Evolutionary conservation across 2,113 vertebrate genomes (phyloP).

Genomic region (Dromas ardeola): DNA sequence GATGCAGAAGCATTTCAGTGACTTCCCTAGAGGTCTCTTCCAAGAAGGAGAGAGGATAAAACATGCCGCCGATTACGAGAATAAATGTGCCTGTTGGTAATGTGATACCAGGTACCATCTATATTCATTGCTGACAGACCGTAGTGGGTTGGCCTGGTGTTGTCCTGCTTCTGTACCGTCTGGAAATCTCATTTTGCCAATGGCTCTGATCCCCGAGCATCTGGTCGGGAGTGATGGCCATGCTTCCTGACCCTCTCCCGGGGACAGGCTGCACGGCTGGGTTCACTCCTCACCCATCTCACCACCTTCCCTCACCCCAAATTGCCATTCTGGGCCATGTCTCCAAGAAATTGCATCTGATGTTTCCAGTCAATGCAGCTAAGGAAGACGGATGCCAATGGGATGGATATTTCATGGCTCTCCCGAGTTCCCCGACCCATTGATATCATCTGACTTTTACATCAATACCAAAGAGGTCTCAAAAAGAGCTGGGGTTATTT

Average conservation of each 20-base stretch:
- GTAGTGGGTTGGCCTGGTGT: background rate
- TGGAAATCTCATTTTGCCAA: background rate
- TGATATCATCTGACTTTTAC: background rate
- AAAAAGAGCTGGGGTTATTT: background rate
- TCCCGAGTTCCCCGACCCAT: background rate
- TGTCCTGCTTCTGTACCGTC: background rate
- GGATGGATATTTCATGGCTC: background rate
- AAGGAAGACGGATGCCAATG: background rate
- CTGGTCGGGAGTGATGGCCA: background rate
- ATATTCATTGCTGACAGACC: background rate
- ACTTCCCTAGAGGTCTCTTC: background rate
- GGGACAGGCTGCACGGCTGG: background rate
- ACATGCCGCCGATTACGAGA: background rate
- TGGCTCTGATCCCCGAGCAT: background rate
- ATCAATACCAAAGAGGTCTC: background rate
- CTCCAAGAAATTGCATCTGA: background rate
- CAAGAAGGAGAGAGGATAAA: background rate
- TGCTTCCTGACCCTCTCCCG: background rate
- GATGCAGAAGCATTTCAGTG: background rate
- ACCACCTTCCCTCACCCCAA: background rate
- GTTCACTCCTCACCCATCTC: background rate
- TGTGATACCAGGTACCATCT: background rate
- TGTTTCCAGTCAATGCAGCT: background rate
- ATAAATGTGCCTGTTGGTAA: background rate
- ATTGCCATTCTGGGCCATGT: background rate